Conservation (phyloP, 2,888 invertebrate genomes). For the Drosophila trichaetosa region DNA sequence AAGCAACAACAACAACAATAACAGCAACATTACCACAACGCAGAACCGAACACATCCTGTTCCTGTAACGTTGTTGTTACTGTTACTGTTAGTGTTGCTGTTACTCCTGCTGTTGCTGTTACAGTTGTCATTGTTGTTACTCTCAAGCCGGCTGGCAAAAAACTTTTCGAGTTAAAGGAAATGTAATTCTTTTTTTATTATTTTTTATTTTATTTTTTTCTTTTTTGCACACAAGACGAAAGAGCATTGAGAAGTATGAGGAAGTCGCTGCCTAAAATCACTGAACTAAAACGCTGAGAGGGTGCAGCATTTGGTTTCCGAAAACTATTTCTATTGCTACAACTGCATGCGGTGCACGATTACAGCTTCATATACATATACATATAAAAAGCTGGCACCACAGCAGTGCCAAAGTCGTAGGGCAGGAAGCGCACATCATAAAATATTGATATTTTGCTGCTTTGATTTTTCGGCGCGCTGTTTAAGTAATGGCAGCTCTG, state of each 20-base stretch:
- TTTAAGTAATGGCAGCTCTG: constrained; percentile 74
- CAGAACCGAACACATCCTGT: constrained; percentile 80
- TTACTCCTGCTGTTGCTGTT: constrained; percentile 27
- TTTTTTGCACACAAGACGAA: constrained; percentile 43
- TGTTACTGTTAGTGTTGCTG: constrained; percentile 26
- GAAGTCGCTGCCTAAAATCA: constrained; percentile 77
- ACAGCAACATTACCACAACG: constrained; percentile 66
- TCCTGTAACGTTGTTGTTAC: constrained; percentile 56
- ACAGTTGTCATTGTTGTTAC: constrained; percentile 29
- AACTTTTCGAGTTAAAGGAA: constrained; percentile 80
- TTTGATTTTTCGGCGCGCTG: constrained; percentile 75
- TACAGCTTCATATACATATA: constrained; percentile 24
- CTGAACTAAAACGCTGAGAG: constrained; percentile 75
- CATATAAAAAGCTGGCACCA: constrained; percentile 45
- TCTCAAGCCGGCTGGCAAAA: constrained; percentile 57
- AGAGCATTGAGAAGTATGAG: constrained; percentile 47
- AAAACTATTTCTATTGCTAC: constrained; percentile 63
- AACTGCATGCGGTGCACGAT: constrained; percentile 69
- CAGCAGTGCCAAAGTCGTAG: constrained; percentile 22
- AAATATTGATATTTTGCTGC: constrained; percentile 81
- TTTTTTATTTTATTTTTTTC: constrained; percentile 2
- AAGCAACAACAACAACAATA: constrained; percentile 18
- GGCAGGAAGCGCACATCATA: constrained; percentile 78
- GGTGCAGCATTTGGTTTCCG: constrained; percentile 30
- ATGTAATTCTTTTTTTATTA: constrained; percentile 57